Evolutionary conservation across 1,140 invertebrate genomes (phyloP).

Genomic region (Tetramorium simillimum): DNA sequence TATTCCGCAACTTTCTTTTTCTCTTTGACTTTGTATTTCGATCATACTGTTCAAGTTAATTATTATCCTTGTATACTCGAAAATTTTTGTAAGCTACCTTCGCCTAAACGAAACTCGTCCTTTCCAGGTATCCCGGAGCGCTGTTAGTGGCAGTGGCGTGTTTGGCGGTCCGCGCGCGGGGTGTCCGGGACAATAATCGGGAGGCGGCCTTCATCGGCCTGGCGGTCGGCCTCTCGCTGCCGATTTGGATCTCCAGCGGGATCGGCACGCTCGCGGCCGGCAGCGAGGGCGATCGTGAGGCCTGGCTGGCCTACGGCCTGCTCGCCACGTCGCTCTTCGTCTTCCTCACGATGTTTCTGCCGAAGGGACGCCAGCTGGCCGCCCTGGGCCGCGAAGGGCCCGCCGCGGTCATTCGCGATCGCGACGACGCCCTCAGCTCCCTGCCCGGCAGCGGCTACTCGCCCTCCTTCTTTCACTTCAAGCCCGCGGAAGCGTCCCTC

Average conservation of each 20-base stretch:
- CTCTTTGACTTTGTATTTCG: background rate
- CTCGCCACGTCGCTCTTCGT: conserved; percentile 93
- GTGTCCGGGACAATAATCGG: conserved; percentile 96
- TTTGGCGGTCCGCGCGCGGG: conserved; percentile 93
- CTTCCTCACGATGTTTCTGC: conserved; percentile 97
- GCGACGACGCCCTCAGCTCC: conserved; percentile 88
- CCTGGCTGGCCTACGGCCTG: conserved; percentile 94
- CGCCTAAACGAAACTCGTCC: background rate
- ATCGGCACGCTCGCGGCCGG: conserved; percentile 87
- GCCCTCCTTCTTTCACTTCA: conserved; percentile 96
- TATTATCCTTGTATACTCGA: background rate
- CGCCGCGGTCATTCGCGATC: conserved; percentile 81
- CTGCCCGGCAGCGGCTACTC: conserved; percentile 93
- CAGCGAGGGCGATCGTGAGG: conserved; percentile 92
- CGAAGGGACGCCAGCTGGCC: conserved; percentile 95
- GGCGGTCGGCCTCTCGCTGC: conserved; percentile 92
- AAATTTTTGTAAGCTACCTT: background rate
- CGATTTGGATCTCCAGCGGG: conserved; percentile 94
- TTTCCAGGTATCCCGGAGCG: conserved; percentile 89
- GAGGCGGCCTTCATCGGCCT: conserved; percentile 95
- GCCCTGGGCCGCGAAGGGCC: conserved; percentile 92
- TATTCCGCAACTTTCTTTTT: background rate
- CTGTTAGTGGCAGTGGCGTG: conserved; percentile 94
- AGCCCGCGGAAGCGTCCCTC: conserved; percentile 91
- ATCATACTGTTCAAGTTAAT: background rate